Evolutionary conservation across 2,888 invertebrate species (phyloP), one percentile per base, ranked within the genome.

Genomic region (Crepidodera aurea): DNA sequence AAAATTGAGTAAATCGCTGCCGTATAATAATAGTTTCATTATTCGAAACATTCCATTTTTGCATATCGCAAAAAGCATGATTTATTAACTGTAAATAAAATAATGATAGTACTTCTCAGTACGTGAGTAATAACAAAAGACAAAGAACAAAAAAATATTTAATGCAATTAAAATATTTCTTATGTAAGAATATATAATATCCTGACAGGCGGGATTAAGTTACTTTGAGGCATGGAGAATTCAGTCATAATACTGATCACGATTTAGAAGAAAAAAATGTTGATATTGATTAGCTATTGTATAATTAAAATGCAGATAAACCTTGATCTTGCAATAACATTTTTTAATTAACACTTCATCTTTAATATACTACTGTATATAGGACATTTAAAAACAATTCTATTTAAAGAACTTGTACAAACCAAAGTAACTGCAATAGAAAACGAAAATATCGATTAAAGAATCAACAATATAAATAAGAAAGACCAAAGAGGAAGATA

Each of bases 51-150:
- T 42, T 42, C 42, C 18, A 42, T 42, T 42, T 13, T 2, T 10
- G 15, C 51, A 32, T 16, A 16, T 19, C 13, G 51, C 19, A 18
- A 51, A 53, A 53, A 40, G 6, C 22, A 53, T 39, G 53, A 53
- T 19, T 53, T 40, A 53, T 53, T 22, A 40, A 40, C 40, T 53
- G 53, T 53, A 42, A 42, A 42, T 42, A 42, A 16, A 42, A 42
- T 42, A 42, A 42, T 42, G 5, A 42, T 42, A 42, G 42, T 19
- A 10, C 42, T 42, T 19, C 7, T 15, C 5, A 19, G 1, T 7
- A 42, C 18, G 10, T 42, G 42, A 42, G 42, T 16, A 42, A 16
- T 42, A 42, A 42, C 42, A 42, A 42, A 42, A 42, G 42, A 42
- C 16, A 42, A 16, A 16, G 16, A 13, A 42, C 3, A 19, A 16